Percentiles rank a stretch among this genome's conserved stretches.
Conservation (phyloP, 2,888 invertebrate species). For the Deroplatys truncata region DNA sequence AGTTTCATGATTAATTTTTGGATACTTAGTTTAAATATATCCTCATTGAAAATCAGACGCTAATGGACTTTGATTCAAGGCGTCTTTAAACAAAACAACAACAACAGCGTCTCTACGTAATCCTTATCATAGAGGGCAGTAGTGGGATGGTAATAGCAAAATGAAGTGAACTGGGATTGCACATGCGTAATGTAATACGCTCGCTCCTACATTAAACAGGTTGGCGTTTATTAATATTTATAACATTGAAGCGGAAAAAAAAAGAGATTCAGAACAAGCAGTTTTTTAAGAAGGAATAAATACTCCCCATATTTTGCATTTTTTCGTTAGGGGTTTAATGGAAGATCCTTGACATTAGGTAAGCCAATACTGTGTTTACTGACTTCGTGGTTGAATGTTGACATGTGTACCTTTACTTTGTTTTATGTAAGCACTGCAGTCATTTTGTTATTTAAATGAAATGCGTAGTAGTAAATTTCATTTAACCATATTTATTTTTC, state of each 20-base stretch:
- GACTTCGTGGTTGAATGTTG: neutral
- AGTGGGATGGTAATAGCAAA: neutral
- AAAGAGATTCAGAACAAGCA: neutral
- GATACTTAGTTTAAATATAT: too few species aligned
- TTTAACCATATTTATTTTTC: neutral
- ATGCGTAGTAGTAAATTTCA: neutral
- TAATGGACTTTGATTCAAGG: too few species aligned
- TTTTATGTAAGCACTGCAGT: neutral
- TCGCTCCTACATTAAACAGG: constrained; percentile 23
- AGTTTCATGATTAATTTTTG: too few species aligned
- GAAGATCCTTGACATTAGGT: neutral
- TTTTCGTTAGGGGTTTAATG: neutral
- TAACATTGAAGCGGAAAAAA: neutral
- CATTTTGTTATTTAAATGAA: neutral
- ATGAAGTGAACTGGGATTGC: neutral
- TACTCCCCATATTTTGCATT: neutral
- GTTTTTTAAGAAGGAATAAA: neutral
- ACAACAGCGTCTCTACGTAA: too few species aligned
- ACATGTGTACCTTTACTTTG: neutral
- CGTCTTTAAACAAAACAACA: too few species aligned
- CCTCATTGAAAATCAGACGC: too few species aligned
- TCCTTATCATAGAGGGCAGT: neutral
- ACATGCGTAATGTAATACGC: constrained; percentile 22
- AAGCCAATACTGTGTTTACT: neutral
- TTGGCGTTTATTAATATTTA: constrained; percentile 25